Percentiles rank a stretch among this genome's conserved stretches.
phyloP scores from a whole-genome alignment of 2,113 vertebrate genomes.

The Buteo buteo region DNA sequence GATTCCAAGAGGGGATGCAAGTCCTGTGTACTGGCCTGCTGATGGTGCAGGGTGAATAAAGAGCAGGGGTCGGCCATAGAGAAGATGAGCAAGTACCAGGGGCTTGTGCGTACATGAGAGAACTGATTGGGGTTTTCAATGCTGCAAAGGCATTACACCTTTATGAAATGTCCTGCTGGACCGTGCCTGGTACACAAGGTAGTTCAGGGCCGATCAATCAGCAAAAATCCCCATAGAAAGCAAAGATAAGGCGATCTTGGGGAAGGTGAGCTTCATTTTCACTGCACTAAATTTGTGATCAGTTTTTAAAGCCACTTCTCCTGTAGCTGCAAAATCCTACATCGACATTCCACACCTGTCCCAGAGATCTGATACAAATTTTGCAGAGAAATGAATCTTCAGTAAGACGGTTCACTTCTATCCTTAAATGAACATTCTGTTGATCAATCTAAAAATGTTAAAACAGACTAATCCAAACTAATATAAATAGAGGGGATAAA shows the following conservation, averaged over 20 bases:
- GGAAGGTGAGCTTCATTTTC: not conserved
- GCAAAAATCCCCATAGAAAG: not conserved
- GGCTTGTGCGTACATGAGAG: not conserved
- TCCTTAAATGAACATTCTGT: not conserved
- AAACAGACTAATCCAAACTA: constrained; percentile 14
- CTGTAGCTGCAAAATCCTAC: not conserved
- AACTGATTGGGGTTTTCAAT: not conserved
- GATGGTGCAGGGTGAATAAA: rapidly evolving
- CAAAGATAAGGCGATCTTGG: not conserved
- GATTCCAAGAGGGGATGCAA: not conserved
- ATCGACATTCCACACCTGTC: not conserved
- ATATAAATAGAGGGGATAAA: constrained; percentile 17
- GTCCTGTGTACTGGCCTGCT: not conserved
- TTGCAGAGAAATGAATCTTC: not conserved
- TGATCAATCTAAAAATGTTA: constrained; percentile 5
- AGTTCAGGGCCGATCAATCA: not conserved
- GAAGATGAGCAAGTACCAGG: not conserved
- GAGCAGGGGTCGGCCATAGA: rapidly evolving
- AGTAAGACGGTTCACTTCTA: not conserved
- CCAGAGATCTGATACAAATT: not conserved
- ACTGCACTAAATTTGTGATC: not conserved
- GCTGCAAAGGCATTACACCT: not conserved
- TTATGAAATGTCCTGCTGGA: not conserved
- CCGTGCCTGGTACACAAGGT: not conserved
- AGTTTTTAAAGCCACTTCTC: not conserved